Evolutionary conservation across 2,797 vertebrate species (phyloP).

Genomic region (Melopsittacus undulatus): DNA sequence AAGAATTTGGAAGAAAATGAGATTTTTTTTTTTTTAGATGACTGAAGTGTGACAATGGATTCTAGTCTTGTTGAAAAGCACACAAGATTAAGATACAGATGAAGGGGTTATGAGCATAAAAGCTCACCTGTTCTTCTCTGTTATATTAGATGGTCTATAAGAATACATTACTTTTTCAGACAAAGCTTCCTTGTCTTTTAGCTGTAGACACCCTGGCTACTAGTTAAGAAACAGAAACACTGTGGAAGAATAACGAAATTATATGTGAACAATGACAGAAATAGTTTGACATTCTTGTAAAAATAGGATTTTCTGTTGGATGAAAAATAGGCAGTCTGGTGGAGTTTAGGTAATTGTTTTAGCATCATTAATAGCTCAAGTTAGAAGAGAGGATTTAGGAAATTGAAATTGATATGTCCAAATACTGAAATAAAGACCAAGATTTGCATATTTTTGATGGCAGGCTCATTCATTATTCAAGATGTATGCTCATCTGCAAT

Average conservation of each 20-base stretch:
- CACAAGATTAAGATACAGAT: neutral
- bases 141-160: neutral
- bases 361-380: conserved; percentile 26
- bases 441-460: conserved; percentile 50
- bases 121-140: neutral
- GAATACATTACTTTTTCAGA: neutral
- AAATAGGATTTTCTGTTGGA: conserved; percentile 5
- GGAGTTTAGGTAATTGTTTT: conserved; percentile 41
- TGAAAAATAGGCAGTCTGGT: neutral
- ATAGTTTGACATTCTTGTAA: neutral
- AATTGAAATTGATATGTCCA: conserved; percentile 37
- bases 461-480: conserved; percentile 42
- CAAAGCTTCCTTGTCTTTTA: neutral
- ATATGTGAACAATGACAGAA: neutral
- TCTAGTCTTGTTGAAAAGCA: neutral
- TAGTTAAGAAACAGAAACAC: neutral
- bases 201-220: neutral
- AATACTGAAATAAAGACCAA: conserved; percentile 38
- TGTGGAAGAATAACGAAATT: neutral
- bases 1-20: neutral
- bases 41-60: neutral
- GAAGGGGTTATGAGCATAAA: neutral
- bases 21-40: neutral
- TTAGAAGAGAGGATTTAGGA: conserved; percentile 44
- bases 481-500: neutral